Base-by-base conservation (phyloP, 2,888 invertebrate species). In the Drosophila mulleri region DNA sequence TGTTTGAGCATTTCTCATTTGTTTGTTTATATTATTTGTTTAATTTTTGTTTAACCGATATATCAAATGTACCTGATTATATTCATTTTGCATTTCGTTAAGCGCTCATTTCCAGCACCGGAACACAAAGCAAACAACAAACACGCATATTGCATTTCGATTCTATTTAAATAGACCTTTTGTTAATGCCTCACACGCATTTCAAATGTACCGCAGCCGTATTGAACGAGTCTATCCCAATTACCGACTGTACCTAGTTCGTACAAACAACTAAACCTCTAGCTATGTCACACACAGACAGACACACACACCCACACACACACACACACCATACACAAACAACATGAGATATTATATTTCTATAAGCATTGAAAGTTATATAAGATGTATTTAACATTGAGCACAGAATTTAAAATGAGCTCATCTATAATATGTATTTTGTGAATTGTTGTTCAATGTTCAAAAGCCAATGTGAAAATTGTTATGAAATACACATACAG, bases 61-160 rank as follows among this genome's bases (percentile, higher is more conserved):
- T 89, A 89, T 88, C 86, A 88, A 89, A 88, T 88, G 88, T 88
- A 88, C 88, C 88, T 88, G 88, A 88, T 89, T 89, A 89, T 86
- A 89, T 81, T 89, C 88, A 84, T 84, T 88, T 88, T 79, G 86
- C 84, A 88, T 84, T 88, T 79, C 66, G 72, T 82, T 83, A 73
- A 72, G 71, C 77, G 66, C 80, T 76, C 72, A 67, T 75, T 80
- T 67, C 53, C 63, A 67, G 45, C 66, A 61, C 56, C 37, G 39
- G 45, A 56, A 32, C 29, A 45, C 57, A 60, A 20, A 58, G 50
- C 44, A 32, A 56, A 60, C 26, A 26, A 26, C 60, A 54, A 48
- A 56, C 23, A 70, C 32, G 35, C 20, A 67, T 58, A 66, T 72
- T 52, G 47, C 58, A 66, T 66, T 75, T 67, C 65, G 44, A 54